Evolutionary conservation across 37 sponge, comb jelly and placozoan genomes (phyloP).

Genomic region (Chondrosia reniformis): DNA sequence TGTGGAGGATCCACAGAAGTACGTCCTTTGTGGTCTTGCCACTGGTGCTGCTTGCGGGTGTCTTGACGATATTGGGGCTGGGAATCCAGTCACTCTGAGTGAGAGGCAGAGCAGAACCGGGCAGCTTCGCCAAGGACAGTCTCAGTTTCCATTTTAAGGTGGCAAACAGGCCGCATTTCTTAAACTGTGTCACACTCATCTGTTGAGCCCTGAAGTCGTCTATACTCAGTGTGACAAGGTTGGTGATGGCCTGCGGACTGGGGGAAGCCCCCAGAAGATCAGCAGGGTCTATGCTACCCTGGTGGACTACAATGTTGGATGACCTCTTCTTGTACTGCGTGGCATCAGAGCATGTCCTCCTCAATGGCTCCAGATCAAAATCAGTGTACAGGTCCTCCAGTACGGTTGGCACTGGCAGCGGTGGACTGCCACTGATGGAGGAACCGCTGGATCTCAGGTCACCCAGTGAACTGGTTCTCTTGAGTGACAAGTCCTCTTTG

Average conservation of each 20-base stretch:
- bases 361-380: not conserved
- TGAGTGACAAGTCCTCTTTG: no score
- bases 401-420: no score
- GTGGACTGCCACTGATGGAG: not conserved
- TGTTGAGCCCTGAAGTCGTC: not conserved
- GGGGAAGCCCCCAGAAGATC: not conserved
- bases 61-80: not conserved
- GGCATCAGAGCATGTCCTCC: not conserved
- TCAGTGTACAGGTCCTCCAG: not conserved
- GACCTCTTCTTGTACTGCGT: no score
- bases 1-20: not conserved
- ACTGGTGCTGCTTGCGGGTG: not conserved
- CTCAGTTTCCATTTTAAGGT: constrained; percentile 20
- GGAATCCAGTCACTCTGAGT: not conserved
- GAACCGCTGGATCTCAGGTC: not conserved
- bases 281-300: no score
- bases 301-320: no score
- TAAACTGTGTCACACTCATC: not conserved
- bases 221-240: not conserved
- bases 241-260: not conserved
- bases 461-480: not conserved
- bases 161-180: constrained; percentile 1
- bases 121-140: constrained; percentile 12
- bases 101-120: constrained; percentile 6
- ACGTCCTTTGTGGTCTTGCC: not conserved